Conservation (phyloP, 2,113 vertebrate species). For the Saccopteryx leptura region DNA sequence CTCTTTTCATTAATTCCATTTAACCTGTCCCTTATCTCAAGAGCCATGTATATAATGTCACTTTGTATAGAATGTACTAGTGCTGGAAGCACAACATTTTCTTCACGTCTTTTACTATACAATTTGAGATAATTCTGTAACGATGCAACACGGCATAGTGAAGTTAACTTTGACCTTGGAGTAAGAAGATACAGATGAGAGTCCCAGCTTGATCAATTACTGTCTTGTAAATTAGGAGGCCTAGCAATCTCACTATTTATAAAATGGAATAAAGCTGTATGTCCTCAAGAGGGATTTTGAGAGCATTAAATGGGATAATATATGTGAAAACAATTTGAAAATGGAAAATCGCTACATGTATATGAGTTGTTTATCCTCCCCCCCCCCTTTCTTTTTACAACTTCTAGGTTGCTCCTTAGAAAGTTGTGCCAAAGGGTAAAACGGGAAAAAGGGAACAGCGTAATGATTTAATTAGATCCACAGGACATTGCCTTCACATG, state of each 20-base stretch:
- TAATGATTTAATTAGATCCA: slow-evolving; percentile 81
- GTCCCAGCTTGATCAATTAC: slow-evolving; percentile 73
- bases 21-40: neutral
- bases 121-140: slow-evolving; percentile 48
- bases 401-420: slow-evolving; percentile 67
- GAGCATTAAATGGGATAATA: slow-evolving; percentile 33
- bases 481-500: slow-evolving; percentile 73
- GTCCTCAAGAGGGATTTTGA: slow-evolving; percentile 54
- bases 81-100: slow-evolving; percentile 41
- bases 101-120: slow-evolving; percentile 8
- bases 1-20: slow-evolving; percentile 20
- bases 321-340: slow-evolving; percentile 64
- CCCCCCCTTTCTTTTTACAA: neutral
- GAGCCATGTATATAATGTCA: neutral
- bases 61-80: neutral
- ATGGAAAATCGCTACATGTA: slow-evolving; percentile 59
- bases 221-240: slow-evolving; percentile 41
- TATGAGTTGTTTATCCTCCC: slow-evolving; percentile 58
- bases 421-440: slow-evolving; percentile 66
- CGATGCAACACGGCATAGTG: neutral
- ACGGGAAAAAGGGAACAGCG: slow-evolving; percentile 41
- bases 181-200: slow-evolving; percentile 8
- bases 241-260: slow-evolving; percentile 59
- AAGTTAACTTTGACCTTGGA: slow-evolving; percentile 59
- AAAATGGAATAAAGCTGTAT: slow-evolving; percentile 50